A percentile compares a stretch with the other conserved stretches of the same genome.
phyloP scores from a whole-genome alignment of 2,888 invertebrate genomes.

The Rhynchonema sp. region DNA sequence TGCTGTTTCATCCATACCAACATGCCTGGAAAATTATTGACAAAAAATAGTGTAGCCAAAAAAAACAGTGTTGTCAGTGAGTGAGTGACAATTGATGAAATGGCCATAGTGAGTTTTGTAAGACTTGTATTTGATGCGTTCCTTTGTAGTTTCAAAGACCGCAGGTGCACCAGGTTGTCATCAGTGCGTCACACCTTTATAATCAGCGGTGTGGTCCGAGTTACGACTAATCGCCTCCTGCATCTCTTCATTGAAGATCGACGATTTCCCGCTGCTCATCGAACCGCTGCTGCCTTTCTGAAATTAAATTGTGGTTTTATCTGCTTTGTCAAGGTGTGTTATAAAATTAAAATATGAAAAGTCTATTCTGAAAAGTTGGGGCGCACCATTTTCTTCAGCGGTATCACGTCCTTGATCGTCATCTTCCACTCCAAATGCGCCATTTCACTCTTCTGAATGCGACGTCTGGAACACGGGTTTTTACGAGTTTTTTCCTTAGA shows the following conservation, averaged over 20 bases:
- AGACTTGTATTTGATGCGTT: too few relatives aligned
- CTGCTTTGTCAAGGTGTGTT: too few relatives aligned
- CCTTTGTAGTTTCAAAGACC: too few relatives aligned
- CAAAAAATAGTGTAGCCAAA: too few relatives aligned
- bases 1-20: not conserved
- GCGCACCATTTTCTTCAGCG: not conserved
- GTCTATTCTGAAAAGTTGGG: too few relatives aligned
- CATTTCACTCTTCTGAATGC: not conserved
- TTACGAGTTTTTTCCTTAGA: not conserved
- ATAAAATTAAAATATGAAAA: too few relatives aligned
- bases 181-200: too few relatives aligned
- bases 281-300: not conserved
- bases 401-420: not conserved
- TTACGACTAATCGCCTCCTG: not conserved
- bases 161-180: too few relatives aligned
- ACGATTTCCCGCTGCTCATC: not conserved
- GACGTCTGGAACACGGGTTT: not conserved
- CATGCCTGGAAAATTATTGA: too few relatives aligned
- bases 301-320: not conserved
- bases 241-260: not conserved
- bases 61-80: too few relatives aligned
- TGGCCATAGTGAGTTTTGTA: not conserved
- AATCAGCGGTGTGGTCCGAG: not conserved
- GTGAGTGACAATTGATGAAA: too few relatives aligned
- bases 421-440: not conserved